Evolutionary conservation across 1,140 invertebrate genomes (phyloP), one percentile per base, ranked within the genome.

Genomic region (Thaumetopoea pityocampa): DNA sequence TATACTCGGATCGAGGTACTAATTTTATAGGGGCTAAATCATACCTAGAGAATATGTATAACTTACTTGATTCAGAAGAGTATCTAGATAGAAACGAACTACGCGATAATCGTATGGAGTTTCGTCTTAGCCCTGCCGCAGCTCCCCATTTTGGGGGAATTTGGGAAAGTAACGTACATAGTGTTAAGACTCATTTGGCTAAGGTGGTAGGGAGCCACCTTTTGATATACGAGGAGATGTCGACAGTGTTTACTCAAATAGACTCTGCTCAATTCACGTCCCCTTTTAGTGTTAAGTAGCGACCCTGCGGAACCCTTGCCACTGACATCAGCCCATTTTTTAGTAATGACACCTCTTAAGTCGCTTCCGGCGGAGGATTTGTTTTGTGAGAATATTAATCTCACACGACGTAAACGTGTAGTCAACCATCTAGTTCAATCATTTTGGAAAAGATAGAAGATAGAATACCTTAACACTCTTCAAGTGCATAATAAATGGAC

Each of bases 291-390:
- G 10, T 24, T 58, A 14, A 40, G 43, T 27, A 29, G 35, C 8
- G 54, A 61, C 30, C 54, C 56, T 2, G 51, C 57, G 19, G 70
- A 80, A 10, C 48, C 64, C 3, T 29, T 27, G 15, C 37, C 55
- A n/a, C 29, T 83, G 4, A 78, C 79, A 5, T 76, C 79, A 1
- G 60, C 43, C 5, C 76, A 86, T 58, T 83, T 84, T 46, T 32
- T 84, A 15, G 68, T 62, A 20, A 51, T 65, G 22, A 14, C 37
- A 8, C 20, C 57, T 7, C 4, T 62, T 16, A 47, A 33, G 18
- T 35, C 8, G 16, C 18, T 53, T 10, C 51, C 51, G 6, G 28
- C 38, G 15, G 23, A 26, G 7, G 17, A 42, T 22, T 4, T 48
- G 4, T 8, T 11, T 10, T 6, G 16, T 6, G 22, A 17, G n/a